Percentiles rank a stretch among this genome's conserved stretches.
These are phyloP conservation scores for Melanerpes formicivorus DNA, from an alignment of 2,113 vertebrate species.

Conservation along the genomic window DNA sequence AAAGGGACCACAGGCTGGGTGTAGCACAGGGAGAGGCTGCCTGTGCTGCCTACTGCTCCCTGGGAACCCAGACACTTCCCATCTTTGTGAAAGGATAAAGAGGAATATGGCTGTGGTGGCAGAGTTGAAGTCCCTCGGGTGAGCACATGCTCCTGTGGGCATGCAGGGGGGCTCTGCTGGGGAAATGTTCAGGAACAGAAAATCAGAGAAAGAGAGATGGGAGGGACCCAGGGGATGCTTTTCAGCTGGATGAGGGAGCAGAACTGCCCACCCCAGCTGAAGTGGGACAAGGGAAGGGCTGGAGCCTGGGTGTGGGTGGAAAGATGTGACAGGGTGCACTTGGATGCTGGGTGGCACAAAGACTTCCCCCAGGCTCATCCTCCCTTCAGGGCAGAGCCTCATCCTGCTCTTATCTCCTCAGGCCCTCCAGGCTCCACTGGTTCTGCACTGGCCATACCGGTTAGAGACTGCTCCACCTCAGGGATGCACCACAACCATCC, in stretches of 20 bases:
- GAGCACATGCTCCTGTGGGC: fast-evolving
- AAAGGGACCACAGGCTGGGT: not conserved
- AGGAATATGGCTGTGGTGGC: not conserved
- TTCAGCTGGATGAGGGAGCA: not conserved
- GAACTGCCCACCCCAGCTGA: not conserved
- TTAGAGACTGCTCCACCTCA: not conserved
- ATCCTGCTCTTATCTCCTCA: not conserved
- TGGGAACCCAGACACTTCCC: not conserved
- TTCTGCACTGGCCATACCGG: not conserved
- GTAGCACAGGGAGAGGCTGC: not conserved
- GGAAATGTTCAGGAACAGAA: not conserved
- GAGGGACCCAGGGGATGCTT: not conserved
- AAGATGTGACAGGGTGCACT: not conserved
- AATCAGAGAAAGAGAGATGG: not conserved
- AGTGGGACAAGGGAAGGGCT: not conserved
- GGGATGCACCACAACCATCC: not conserved
- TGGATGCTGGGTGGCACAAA: not conserved
- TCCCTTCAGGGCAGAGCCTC: not conserved
- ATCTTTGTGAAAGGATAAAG: fast-evolving
- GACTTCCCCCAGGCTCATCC: not conserved
- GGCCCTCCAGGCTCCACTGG: conserved; percentile 22
- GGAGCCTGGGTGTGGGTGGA: fast-evolving
- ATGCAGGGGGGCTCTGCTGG: not conserved
- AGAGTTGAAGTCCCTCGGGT: not conserved
- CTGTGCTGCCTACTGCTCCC: not conserved